Conservation (phyloP, 2,888 invertebrate genomes). For the Mantis religiosa region DNA sequence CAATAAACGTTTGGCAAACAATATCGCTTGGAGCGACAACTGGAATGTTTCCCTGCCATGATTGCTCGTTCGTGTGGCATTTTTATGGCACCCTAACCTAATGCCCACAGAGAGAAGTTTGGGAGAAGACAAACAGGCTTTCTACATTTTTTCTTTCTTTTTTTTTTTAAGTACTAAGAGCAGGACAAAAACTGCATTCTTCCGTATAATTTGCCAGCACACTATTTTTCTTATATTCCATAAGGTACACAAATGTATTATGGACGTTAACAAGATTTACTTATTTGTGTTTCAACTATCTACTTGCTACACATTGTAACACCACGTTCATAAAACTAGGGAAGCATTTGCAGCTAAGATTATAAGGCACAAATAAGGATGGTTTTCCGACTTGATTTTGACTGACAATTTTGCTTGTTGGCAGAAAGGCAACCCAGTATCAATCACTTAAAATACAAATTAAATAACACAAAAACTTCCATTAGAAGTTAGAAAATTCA, state of each 20-base stretch:
- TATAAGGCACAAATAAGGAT: constrained; percentile 35
- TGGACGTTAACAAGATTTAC: constrained; percentile 29
- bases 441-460: constrained; percentile 14
- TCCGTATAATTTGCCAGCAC: constrained; percentile 11
- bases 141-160: not conserved
- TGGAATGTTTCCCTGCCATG: constrained; percentile 31
- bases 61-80: constrained; percentile 24
- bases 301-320: constrained; percentile 30
- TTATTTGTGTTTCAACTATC: constrained; percentile 27
- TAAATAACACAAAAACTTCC: not conserved
- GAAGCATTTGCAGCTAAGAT: constrained; percentile 33
- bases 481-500: not conserved
- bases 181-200: constrained; percentile 13
- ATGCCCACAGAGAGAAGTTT: constrained; percentile 26
- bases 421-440: constrained; percentile 28
- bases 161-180: constrained; percentile 27
- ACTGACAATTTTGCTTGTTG: constrained; percentile 24
- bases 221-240: constrained; percentile 17
- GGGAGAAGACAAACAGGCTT: constrained; percentile 22
- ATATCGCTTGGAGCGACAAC: constrained; percentile 21
- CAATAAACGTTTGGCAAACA: not conserved
- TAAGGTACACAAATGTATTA: constrained; percentile 28
- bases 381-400: constrained; percentile 29
- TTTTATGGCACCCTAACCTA: constrained; percentile 21
- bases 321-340: constrained; percentile 33